Conservation (phyloP, 2,797 vertebrate species). For the Ptychobarbus kaznakovi region DNA sequence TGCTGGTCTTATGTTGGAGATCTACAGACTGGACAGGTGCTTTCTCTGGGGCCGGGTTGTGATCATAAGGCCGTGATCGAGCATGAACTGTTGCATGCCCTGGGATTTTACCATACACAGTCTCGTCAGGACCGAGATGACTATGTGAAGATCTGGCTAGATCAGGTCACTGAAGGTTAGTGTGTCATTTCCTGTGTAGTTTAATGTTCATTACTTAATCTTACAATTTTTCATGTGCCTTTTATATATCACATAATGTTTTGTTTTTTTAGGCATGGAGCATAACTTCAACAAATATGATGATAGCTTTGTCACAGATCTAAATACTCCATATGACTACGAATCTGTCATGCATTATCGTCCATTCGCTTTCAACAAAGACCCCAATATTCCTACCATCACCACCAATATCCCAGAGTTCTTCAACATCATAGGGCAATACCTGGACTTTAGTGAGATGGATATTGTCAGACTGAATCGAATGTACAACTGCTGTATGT, state of each 20-base stretch:
- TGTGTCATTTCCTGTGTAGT: background rate
- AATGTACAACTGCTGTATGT: conserved; percentile 95
- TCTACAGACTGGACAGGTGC: conserved; percentile 81
- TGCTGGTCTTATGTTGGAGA: conserved; percentile 90
- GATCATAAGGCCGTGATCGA: conserved; percentile 88
- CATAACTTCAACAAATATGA: conserved; percentile 88
- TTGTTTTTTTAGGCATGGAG: conserved; percentile 70
- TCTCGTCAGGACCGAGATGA: conserved; percentile 88
- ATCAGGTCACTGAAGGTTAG: conserved; percentile 83
- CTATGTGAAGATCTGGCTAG: conserved; percentile 88
- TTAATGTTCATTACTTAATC: background rate
- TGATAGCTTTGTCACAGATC: conserved; percentile 85
- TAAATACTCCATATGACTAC: conserved; percentile 92
- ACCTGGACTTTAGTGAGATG: conserved; percentile 85
- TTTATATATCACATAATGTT: background rate
- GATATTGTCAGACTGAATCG: conserved; percentile 87
- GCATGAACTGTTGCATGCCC: conserved; percentile 87
- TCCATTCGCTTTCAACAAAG: conserved; percentile 88
- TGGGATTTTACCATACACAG: conserved; percentile 92
- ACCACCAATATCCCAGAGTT: conserved; percentile 90
- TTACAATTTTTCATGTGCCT: background rate
- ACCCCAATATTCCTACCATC: conserved; percentile 81
- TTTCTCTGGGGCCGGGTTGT: conserved; percentile 84
- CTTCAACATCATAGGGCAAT: conserved; percentile 87
- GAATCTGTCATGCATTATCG: conserved; percentile 94